Conservation (phyloP, 2,113 vertebrate genomes). For the Tupaia tana region DNA sequence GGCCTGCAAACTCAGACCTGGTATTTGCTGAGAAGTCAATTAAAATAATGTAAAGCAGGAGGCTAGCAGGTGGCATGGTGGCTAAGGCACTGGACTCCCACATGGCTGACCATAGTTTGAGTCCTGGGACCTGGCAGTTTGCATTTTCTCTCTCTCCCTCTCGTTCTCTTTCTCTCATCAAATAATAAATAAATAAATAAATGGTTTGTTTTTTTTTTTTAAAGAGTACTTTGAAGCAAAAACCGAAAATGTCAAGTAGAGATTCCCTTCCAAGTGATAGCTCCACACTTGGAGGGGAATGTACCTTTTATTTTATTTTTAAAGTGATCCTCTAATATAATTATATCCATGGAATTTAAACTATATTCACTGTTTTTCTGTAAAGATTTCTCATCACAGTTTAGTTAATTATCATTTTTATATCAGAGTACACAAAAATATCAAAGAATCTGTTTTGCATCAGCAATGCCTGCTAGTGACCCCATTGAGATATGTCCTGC, state of each 20-base stretch:
- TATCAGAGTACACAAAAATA: conserved; percentile 32
- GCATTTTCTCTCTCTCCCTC: too few relatives aligned
- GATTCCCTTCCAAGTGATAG: not conserved
- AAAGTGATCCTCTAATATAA: not conserved
- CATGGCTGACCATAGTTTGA: too few relatives aligned
- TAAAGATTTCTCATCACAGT: not conserved
- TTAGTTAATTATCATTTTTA: not conserved
- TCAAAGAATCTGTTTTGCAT: not conserved
- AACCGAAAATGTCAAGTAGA: not conserved
- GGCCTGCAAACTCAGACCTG: not conserved
- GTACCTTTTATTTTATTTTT: too few relatives aligned
- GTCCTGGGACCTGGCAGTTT: too few relatives aligned
- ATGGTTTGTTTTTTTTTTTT: too few relatives aligned
- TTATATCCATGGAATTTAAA: not conserved
- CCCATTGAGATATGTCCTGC: not conserved
- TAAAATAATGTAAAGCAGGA: not conserved
- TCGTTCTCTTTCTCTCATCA: too few relatives aligned
- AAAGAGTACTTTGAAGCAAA: too few relatives aligned
- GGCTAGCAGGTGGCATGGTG: too few relatives aligned
- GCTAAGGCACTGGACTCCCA: too few relatives aligned
- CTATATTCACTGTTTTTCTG: not conserved
- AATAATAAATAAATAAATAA: too few relatives aligned
- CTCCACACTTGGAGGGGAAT: not conserved
- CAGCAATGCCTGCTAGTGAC: not conserved
- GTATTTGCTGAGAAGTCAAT: not conserved